Conservation (phyloP, 1,140 invertebrate genomes). For the Aphis craccivora region DNA sequence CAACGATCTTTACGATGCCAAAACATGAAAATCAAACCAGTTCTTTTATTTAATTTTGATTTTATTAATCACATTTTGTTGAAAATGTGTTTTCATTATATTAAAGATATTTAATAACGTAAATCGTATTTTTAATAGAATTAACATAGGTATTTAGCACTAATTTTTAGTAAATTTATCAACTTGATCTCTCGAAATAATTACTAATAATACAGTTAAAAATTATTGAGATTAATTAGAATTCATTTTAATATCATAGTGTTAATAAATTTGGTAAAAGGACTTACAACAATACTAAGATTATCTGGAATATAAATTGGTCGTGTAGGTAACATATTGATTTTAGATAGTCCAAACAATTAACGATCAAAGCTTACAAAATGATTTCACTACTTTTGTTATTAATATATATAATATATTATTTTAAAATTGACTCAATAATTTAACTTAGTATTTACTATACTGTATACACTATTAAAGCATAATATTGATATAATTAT, state of each 20-base stretch:
- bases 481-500: background rate
- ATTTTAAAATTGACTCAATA: background rate
- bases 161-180: too few relatives aligned
- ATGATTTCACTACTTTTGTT: background rate
- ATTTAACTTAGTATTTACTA: background rate
- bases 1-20: conserved; percentile 43
- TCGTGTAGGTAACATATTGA: too few relatives aligned
- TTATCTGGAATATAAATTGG: too few relatives aligned
- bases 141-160: too few relatives aligned
- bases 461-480: background rate
- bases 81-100: background rate
- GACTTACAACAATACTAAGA: too few relatives aligned
- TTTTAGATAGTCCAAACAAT: background rate
- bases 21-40: conserved; percentile 54
- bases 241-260: too few relatives aligned
- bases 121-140: too few relatives aligned
- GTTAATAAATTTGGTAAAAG: too few relatives aligned
- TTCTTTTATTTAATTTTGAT: conserved; percentile 13
- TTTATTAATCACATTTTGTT: background rate
- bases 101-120: too few relatives aligned
- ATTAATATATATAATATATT: background rate
- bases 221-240: too few relatives aligned
- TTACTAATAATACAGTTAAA: too few relatives aligned
- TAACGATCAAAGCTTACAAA: background rate
- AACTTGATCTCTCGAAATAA: too few relatives aligned